phyloP scores from a whole-genome alignment of 2,113 vertebrate genomes.

The Protobothrops flavoviridis region DNA sequence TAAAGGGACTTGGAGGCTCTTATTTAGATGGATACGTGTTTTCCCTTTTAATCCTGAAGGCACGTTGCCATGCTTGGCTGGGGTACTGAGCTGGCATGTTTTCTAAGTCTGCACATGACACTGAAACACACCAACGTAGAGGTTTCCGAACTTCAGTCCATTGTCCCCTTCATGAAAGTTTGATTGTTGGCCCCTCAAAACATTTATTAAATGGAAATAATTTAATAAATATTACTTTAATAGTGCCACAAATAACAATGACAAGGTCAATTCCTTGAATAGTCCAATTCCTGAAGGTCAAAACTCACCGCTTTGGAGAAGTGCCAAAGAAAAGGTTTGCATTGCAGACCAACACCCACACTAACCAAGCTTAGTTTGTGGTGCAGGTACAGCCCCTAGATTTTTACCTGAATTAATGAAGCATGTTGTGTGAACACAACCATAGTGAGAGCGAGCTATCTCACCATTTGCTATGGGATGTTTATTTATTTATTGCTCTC shows the following conservation, averaged over 20 bases:
- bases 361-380: not conserved
- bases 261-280: not conserved
- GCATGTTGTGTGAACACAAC: not conserved
- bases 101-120: not conserved
- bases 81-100: not conserved
- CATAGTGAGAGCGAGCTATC: not conserved
- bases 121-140: not conserved
- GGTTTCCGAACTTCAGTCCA: not conserved
- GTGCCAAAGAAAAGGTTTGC: not conserved
- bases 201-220: not conserved
- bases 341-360: not conserved
- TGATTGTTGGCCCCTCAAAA: not conserved
- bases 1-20: not conserved
- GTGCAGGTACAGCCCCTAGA: not conserved
- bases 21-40: not conserved
- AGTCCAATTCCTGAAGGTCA: not conserved
- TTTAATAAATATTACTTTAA: not conserved
- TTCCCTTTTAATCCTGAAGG: not conserved
- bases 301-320: not conserved
- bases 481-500: not conserved
- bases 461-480: not conserved
- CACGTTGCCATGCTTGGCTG: not conserved
- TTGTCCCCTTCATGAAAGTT: not conserved
- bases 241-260: not conserved
- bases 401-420: not conserved